phyloP scores from a whole-genome alignment of 2,113 vertebrate species.

The Mystacornis crossleyi region DNA sequence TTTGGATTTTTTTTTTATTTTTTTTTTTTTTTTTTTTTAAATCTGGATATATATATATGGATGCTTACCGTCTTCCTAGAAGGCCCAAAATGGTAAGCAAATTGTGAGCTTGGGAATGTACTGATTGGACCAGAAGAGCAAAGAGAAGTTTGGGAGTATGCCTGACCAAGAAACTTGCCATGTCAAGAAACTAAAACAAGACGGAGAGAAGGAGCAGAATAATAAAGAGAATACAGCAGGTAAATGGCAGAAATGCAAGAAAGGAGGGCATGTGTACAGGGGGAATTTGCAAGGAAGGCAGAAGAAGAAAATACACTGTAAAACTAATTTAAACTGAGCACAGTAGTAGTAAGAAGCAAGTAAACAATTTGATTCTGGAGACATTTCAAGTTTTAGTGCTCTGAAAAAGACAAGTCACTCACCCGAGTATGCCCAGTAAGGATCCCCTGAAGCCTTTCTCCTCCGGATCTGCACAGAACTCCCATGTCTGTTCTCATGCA shows the following conservation, averaged over 20 bases:
- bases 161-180: neutral
- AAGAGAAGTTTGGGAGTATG: neutral
- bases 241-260: neutral
- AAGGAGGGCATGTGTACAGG: neutral
- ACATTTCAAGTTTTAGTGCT: neutral
- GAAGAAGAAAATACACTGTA: neutral
- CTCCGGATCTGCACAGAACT: slow-evolving; percentile 79
- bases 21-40: neutral
- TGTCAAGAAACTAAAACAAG: neutral
- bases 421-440: slow-evolving; percentile 98
- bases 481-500: slow-evolving; percentile 78
- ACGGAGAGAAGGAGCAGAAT: neutral
- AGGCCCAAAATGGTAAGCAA: neutral
- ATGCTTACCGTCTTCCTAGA: neutral
- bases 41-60: neutral
- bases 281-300: neutral
- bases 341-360: neutral
- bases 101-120: neutral
- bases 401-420: slow-evolving; percentile 56
- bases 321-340: neutral
- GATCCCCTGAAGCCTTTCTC: slow-evolving; percentile 85
- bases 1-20: no score
- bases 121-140: neutral
- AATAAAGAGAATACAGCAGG: neutral
- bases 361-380: neutral